Percentiles rank a stretch among this genome's conserved stretches.
These are phyloP conservation scores for Chrysaora quinquecirrha DNA, from an alignment of 30 jellyfish, hydroid and myxozoan genomes.

Conservation along the genomic window DNA sequence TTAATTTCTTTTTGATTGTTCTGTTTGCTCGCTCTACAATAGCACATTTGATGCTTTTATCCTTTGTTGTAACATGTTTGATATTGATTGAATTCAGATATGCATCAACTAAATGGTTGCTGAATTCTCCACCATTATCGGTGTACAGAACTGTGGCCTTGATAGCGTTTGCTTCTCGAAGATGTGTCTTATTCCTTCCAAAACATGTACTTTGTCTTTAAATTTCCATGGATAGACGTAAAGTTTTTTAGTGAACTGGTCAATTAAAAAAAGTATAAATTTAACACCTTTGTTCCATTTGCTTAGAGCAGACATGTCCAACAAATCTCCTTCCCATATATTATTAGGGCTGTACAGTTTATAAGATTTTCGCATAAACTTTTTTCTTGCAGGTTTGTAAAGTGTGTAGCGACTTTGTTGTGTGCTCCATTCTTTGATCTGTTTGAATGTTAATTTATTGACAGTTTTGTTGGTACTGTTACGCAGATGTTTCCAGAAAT, in stretches of 20 bases:
- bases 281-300: not conserved
- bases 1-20: not conserved
- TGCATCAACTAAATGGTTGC: no score
- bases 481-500: not conserved
- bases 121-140: constrained; percentile 8
- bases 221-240: not conserved
- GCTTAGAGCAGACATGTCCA: not conserved
- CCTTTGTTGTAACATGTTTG: constrained; percentile 6
- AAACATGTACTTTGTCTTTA: not conserved
- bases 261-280: not conserved
- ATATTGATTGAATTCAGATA: not conserved
- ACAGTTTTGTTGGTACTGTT: no score
- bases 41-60: not conserved
- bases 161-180: not conserved
- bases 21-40: not conserved
- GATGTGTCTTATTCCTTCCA: not conserved
- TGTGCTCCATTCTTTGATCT: not conserved
- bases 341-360: not conserved
- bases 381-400: not conserved
- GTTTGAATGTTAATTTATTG: not conserved
- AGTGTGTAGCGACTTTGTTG: not conserved
- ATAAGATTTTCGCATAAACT: not conserved
- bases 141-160: not conserved
- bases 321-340: constrained; percentile 9
- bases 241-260: constrained; percentile 9